phyloP scores from a whole-genome alignment of 30 jellyfish, hydroid and myxozoan species.

The Hydractinia echinata region DNA sequence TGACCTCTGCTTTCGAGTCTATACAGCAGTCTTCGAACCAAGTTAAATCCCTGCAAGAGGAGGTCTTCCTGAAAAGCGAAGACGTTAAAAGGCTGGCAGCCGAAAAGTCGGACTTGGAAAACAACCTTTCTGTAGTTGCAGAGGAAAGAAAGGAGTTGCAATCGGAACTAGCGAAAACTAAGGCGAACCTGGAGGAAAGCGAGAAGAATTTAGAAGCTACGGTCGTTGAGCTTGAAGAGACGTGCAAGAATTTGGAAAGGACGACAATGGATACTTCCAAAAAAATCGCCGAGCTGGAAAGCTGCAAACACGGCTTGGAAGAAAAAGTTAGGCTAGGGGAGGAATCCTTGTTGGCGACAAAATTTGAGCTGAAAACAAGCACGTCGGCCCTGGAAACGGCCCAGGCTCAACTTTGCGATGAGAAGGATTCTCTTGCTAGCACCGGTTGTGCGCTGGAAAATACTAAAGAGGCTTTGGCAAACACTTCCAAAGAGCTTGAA shows the following conservation, averaged over 20 bases:
- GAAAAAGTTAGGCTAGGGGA: neutral
- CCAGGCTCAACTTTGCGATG: neutral
- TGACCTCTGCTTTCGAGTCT: too few species aligned
- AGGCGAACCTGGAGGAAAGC: neutral
- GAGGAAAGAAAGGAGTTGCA: too few species aligned
- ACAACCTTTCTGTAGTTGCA: too few species aligned
- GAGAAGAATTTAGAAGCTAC: neutral
- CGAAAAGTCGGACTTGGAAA: too few species aligned
- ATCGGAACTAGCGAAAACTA: neutral
- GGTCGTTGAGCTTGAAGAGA: neutral
- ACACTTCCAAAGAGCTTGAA: neutral
- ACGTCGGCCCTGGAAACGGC: neutral
- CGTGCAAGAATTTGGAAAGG: neutral
- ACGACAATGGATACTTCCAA: neutral
- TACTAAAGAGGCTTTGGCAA: neutral
- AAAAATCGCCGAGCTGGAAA: neutral
- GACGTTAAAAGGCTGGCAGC: too few species aligned
- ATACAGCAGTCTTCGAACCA: too few species aligned
- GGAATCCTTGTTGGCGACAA: neutral
- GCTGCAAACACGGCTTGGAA: neutral
- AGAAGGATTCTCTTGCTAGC: neutral
- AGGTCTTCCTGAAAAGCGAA: too few species aligned
- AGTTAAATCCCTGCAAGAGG: too few species aligned
- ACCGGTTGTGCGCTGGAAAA: neutral
- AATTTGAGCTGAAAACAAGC: neutral